Base-by-base conservation (phyloP, 2,888 invertebrate species). In the Lissonota sp. region DNA sequence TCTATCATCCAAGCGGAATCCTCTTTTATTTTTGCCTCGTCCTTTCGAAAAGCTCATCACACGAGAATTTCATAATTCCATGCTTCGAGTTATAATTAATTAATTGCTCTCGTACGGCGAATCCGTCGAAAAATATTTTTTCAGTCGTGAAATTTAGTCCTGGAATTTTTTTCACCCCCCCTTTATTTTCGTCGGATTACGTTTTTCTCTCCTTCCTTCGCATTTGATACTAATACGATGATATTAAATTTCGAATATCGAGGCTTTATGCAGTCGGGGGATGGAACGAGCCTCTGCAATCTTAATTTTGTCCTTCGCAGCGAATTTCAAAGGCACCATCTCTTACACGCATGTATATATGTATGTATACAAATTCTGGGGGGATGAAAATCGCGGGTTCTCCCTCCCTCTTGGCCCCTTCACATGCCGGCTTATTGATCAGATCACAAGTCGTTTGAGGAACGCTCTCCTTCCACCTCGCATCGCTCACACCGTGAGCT, bases 401-500 rank as follows among this genome's bases (percentile, higher is more conserved):
- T 87, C 88, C 85, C 88, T 86, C 26, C 3, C 26, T 3, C 26
- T 26, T 26, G 26, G 26, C 26, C 26, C 26, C 26, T 26, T 26
- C 26, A 12, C 63, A 88, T 87, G 89, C 88, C 88, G 86, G 90
- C 90, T 91, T 91, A 91, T 91, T 89, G 91, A 91, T 91, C 90
- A 90, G 90, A 91, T 90, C 90, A 88, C 88, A 88, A 90, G 88
- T 90, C 90, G 90, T 88, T 88, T 88, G 87, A 86, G 87, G 85
- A 89, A 87, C 26, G 55, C 64, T 51, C 63, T 87, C 89, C 90
- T 88, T 89, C 89, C 90, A 88, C 87, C 74, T 64, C 55, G 12
- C 37, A 39, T 55, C 44, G 7, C 44, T 44, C 44, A 6, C 6
- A 6, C 44, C 44, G 10, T 44, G 7, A 44, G 10, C 44, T 44